Percentiles rank a stretch among this genome's conserved stretches.
These are phyloP conservation scores for Delia radicum DNA, from an alignment of 1,140 invertebrate genomes.

Conservation along the genomic window DNA sequence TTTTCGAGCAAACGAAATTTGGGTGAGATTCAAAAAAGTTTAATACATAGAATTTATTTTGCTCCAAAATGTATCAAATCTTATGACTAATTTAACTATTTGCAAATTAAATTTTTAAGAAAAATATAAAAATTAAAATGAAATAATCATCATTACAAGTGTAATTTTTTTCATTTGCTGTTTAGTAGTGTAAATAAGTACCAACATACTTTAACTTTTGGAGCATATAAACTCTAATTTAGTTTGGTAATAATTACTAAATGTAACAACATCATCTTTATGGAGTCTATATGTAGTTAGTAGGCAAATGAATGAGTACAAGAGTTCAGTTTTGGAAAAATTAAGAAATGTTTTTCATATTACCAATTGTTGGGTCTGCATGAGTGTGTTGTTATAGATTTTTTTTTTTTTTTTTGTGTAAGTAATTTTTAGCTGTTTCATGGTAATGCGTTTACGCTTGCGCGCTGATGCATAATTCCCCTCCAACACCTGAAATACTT, in stretches of 20 bases:
- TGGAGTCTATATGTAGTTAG: not conserved
- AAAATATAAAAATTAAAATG: not conserved
- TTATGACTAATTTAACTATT: too few relatives aligned
- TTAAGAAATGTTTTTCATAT: constrained; percentile 3
- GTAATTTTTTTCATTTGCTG: not conserved
- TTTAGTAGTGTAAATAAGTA: not conserved
- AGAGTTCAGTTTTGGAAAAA: not conserved
- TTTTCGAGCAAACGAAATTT: too few relatives aligned
- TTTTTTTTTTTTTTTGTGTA: not conserved
- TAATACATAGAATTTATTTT: too few relatives aligned
- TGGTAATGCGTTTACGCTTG: constrained; percentile 27
- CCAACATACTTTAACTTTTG: constrained; percentile 18
- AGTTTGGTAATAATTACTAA: constrained; percentile 18
- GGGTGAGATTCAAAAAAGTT: too few relatives aligned
- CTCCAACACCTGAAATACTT: constrained; percentile 11
- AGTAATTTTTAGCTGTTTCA: constrained; percentile 24
- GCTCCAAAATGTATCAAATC: too few relatives aligned
- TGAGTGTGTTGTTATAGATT: not conserved
- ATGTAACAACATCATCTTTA: not conserved
- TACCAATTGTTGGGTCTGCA: not conserved
- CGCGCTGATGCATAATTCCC: constrained; percentile 31
- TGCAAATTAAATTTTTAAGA: too few relatives aligned
- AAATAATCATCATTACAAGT: constrained; percentile 11
- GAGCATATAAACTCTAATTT: constrained; percentile 14
- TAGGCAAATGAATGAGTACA: not conserved